Evolutionary conservation across 2,113 vertebrate genomes (phyloP).

Genomic region (Hemicordylus capensis): DNA sequence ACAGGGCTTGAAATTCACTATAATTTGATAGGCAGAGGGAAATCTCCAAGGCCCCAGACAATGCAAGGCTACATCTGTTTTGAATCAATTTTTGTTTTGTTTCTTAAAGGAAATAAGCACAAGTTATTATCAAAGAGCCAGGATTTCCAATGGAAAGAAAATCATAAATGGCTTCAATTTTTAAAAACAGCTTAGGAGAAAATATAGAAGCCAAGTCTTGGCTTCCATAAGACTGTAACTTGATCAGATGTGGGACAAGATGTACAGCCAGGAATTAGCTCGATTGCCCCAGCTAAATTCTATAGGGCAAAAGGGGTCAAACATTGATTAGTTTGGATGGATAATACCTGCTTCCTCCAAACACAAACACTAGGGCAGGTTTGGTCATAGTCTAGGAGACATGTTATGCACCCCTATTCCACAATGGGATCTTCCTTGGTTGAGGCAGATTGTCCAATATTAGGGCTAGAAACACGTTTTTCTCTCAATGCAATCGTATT

Average conservation of each 20-base stretch:
- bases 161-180: conserved; percentile 44
- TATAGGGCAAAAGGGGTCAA: background rate
- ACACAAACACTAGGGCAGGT: background rate
- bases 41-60: conserved; percentile 74
- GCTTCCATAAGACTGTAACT: background rate
- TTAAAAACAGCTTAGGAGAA: conserved; percentile 31
- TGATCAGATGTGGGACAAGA: conserved; percentile 13
- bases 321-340: background rate
- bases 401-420: background rate
- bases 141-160: conserved; percentile 76
- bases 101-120: conserved; percentile 65
- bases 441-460: background rate
- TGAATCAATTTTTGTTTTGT: conserved; percentile 69
- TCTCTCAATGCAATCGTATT: background rate
- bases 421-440: background rate
- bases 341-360: background rate
- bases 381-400: background rate
- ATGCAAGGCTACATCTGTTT: conserved; percentile 70
- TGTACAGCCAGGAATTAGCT: background rate
- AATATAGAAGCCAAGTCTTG: conserved; percentile 47
- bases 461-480: background rate
- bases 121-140: conserved; percentile 69
- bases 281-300: background rate
- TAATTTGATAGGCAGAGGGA: conserved; percentile 71
- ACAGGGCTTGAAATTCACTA: conserved; percentile 97